Conservation (phyloP, 2,888 invertebrate genomes). For the Rhagium mordax region DNA sequence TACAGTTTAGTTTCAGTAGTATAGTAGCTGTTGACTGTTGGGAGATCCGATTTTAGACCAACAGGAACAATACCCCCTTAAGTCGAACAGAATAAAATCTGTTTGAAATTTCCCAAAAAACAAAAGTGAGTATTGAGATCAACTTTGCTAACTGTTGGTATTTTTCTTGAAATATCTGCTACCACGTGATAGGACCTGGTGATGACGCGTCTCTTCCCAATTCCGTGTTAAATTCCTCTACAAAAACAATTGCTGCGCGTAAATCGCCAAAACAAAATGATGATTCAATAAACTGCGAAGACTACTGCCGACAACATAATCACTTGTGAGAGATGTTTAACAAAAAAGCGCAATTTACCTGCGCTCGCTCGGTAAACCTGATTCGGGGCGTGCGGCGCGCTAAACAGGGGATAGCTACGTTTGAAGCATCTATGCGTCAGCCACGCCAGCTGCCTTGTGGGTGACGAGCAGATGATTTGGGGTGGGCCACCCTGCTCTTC, state of each 20-base stretch:
- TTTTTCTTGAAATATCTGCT: too few species aligned
- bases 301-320: slow-evolving; percentile 6
- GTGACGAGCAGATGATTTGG: slow-evolving; percentile 66
- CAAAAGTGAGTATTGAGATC: too few species aligned
- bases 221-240: not conserved
- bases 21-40: too few species aligned
- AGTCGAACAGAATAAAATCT: too few species aligned
- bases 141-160: too few species aligned
- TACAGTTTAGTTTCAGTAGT: too few species aligned
- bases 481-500: slow-evolving; percentile 55
- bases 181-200: too few species aligned
- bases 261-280: not conserved
- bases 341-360: slow-evolving; percentile 35
- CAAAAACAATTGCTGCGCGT: not conserved
- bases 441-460: slow-evolving; percentile 63
- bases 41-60: too few species aligned
- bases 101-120: too few species aligned
- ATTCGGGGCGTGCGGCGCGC: not conserved
- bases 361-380: slow-evolving; percentile 11
- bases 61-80: too few species aligned
- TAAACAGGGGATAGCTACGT: slow-evolving; percentile 5
- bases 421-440: slow-evolving; percentile 53
- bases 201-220: too few species aligned
- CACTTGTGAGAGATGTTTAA: slow-evolving; percentile 1
- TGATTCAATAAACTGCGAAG: not conserved